Evolutionary conservation across 2,888 invertebrate species (phyloP).

Genomic region (Acanthosoma haemorrhoidale): DNA sequence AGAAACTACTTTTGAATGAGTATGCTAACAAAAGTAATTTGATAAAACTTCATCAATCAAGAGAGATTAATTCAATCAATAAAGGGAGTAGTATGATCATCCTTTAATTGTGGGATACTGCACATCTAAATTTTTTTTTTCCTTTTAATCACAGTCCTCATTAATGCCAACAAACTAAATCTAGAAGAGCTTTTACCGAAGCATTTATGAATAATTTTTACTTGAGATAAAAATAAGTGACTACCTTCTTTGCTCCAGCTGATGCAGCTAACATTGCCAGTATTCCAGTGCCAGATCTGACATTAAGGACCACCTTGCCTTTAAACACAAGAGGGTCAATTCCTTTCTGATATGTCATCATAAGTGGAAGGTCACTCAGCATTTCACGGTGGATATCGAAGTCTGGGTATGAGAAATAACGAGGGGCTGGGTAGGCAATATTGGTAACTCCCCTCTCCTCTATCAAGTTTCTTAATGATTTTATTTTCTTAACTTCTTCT

Average conservation of each 20-base stretch:
- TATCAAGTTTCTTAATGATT: conserved; percentile 44
- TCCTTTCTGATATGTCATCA: not conserved
- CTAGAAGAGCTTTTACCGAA: too few relatives aligned
- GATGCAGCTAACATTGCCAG: conserved; percentile 96
- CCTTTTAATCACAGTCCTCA: too few relatives aligned
- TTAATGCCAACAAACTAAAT: too few relatives aligned
- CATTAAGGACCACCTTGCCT: conserved; percentile 81
- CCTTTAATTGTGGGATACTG: too few relatives aligned
- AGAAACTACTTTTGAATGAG: too few relatives aligned
- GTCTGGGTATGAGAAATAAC: conserved; percentile 52
- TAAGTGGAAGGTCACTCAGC: conserved; percentile 60
- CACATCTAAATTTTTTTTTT: too few relatives aligned
- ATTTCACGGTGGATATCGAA: conserved; percentile 78
- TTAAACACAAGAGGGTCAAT: conserved; percentile 41
- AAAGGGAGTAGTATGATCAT: too few relatives aligned
- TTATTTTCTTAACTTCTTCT: conserved; percentile 46
- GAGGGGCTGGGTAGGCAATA: conserved; percentile 61
- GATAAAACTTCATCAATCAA: too few relatives aligned
- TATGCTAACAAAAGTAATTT: too few relatives aligned
- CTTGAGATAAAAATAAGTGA: too few relatives aligned
- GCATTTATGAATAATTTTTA: too few relatives aligned
- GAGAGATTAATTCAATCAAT: too few relatives aligned
- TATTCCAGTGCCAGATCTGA: conserved; percentile 97
- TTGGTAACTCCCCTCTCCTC: conserved; percentile 46
- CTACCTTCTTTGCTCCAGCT: conserved; percentile 81